These are phyloP conservation scores for Odontamblyopus rebecca DNA, from an alignment of 2,797 vertebrate genomes.

Conservation along the genomic window DNA sequence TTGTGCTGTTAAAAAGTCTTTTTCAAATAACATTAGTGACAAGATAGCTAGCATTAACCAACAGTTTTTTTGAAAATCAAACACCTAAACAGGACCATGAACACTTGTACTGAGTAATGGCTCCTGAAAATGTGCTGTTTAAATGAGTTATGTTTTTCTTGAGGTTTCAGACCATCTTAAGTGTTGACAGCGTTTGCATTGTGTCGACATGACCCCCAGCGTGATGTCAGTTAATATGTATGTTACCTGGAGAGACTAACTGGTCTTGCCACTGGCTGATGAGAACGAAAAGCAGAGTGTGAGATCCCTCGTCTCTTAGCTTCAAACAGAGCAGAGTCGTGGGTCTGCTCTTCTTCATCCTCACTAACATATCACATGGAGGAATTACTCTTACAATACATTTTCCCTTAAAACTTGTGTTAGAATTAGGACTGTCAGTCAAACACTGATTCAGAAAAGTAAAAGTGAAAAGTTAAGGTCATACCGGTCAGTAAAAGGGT, in stretches of 20 bases:
- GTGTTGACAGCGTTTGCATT: too few species aligned
- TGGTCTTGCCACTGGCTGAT: slow-evolving; percentile 94
- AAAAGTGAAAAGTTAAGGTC: slow-evolving; percentile 2
- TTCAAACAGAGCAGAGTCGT: slow-evolving; percentile 81
- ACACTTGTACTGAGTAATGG: too few species aligned
- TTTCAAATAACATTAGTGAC: too few species aligned
- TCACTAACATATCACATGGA: slow-evolving; percentile 60
- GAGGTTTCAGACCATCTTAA: too few species aligned
- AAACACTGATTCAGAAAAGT: background rate
- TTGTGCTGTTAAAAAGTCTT: too few species aligned
- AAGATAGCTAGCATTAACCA: too few species aligned
- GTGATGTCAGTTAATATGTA: background rate
- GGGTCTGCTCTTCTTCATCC: slow-evolving; percentile 71
- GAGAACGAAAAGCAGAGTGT: slow-evolving; percentile 91
- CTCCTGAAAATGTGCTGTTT: too few species aligned
- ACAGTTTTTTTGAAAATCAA: too few species aligned
- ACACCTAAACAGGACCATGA: too few species aligned
- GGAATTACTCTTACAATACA: background rate
- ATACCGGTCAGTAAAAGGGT: slow-evolving; percentile 82
- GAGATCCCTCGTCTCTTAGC: slow-evolving; percentile 90
- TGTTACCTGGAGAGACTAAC: slow-evolving; percentile 86
- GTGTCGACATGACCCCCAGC: too few species aligned
- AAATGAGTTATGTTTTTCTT: too few species aligned
- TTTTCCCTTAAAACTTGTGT: background rate
- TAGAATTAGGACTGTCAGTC: too few species aligned